phyloP scores from a whole-genome alignment of 1,140 invertebrate genomes.

The Caenorhabditis remanei region DNA sequence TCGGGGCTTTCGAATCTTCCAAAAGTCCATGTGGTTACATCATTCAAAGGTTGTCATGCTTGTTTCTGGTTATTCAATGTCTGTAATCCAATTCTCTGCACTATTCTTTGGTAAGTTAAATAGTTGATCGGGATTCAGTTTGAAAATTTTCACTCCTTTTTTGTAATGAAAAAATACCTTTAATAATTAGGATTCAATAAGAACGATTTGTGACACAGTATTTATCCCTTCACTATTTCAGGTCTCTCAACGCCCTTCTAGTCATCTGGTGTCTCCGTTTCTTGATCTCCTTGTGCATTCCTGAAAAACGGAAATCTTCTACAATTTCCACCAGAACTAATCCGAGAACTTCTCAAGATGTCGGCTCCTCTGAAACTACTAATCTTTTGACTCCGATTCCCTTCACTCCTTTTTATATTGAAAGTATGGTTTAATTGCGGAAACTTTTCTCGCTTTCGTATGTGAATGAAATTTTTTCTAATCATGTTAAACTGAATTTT shows the following conservation, averaged over 20 bases:
- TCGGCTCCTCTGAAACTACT: neutral
- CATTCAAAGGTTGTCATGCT: conserved; percentile 1
- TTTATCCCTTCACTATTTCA: neutral
- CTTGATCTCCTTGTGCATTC: neutral
- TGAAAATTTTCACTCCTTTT: no score
- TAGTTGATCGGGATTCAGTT: no score
- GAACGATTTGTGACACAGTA: no score
- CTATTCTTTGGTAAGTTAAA: neutral
- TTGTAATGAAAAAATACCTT: no score
- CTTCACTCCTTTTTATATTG: conserved; percentile 13
- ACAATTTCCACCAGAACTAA: neutral
- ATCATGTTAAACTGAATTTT: no score
- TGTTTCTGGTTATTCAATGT: conserved; percentile 4
- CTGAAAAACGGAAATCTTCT: neutral
- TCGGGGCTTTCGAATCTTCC: neutral
- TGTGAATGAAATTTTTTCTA: no score
- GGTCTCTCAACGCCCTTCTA: neutral
- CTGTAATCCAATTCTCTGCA: neutral
- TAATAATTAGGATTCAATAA: no score
- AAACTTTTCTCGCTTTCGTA: neutral
- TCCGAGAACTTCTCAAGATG: neutral
- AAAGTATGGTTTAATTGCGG: neutral
- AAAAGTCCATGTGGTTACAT: neutral
- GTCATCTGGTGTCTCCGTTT: conserved; percentile 13
- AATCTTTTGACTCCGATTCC: neutral